Percentiles rank a stretch among this genome's conserved stretches.
phyloP scores from a whole-genome alignment of 2,888 invertebrate genomes.

The Ectemnius cavifrons region DNA sequence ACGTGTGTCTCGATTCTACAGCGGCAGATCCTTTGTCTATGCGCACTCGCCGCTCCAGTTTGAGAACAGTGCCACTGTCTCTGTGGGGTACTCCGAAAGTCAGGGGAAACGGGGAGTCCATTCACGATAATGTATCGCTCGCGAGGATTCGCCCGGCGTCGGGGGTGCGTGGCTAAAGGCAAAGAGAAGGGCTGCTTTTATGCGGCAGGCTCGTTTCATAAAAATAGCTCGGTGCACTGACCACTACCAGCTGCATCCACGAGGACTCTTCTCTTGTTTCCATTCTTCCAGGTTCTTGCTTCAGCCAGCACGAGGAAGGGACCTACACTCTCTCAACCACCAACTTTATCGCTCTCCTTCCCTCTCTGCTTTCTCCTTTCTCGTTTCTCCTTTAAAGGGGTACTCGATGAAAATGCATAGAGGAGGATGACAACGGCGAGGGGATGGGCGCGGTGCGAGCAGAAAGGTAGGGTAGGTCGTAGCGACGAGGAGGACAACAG shows the following conservation, averaged over 20 bases:
- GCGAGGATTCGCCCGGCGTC: neutral
- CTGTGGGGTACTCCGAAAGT: too few species aligned
- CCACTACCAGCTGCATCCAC: neutral
- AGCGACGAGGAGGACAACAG: slow-evolving; percentile 28
- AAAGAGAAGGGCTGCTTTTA: too few species aligned
- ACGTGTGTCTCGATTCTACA: neutral
- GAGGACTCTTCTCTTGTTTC: slow-evolving; percentile 1
- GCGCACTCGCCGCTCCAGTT: too few species aligned
- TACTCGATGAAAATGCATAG: slow-evolving; percentile 1
- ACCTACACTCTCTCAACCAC: neutral
- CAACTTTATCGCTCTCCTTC: too few species aligned
- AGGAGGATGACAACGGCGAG: slow-evolving; percentile 19
- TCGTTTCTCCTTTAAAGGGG: neutral
- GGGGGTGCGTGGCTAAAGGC: neutral
- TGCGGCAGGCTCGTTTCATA: slow-evolving; percentile 1
- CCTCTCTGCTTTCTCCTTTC: too few species aligned
- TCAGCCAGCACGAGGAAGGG: neutral
- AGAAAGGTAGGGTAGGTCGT: slow-evolving; percentile 8
- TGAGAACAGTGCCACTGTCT: too few species aligned
- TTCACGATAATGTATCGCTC: slow-evolving; percentile 5
- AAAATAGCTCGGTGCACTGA: slow-evolving; percentile 6
- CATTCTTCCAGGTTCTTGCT: slow-evolving; percentile 5
- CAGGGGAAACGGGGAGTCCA: neutral
- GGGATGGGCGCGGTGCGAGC: neutral
- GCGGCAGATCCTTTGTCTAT: too few species aligned